Conservation (phyloP, 1,140 invertebrate species). For the Bombus superbus region DNA sequence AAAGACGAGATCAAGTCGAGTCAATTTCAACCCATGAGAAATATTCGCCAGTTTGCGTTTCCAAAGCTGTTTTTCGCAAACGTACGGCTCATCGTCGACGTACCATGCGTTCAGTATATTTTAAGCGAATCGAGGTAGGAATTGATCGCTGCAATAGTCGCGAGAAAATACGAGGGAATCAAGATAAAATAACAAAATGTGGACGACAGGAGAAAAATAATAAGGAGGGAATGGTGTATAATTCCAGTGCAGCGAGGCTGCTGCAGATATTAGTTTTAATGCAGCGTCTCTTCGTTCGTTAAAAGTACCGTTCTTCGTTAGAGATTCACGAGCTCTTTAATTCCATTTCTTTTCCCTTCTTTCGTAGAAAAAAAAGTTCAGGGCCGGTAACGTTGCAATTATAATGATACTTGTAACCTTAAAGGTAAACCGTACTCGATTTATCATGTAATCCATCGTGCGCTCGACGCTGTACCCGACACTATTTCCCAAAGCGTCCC, state of each 20-base stretch:
- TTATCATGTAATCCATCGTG: conserved; percentile 12
- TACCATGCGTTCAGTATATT: background rate
- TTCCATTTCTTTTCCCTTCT: background rate
- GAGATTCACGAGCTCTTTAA: conserved; percentile 29
- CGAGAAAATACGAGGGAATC: background rate
- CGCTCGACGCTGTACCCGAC: background rate
- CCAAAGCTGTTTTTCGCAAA: background rate
- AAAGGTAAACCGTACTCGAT: conserved; percentile 13
- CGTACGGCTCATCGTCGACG: background rate
- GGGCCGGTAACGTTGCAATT: background rate
- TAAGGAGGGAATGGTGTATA: background rate
- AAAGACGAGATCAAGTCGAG: no score
- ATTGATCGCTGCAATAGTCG: background rate
- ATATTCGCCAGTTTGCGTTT: background rate
- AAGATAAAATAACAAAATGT: background rate
- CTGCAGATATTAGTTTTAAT: conserved; percentile 49
- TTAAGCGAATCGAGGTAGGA: background rate
- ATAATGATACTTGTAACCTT: conserved; percentile 12
- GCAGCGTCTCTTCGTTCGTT: conserved; percentile 23
- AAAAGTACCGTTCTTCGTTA: conserved; percentile 28
- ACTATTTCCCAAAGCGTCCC: conserved; percentile 16
- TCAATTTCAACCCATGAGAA: background rate
- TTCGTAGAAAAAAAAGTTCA: background rate
- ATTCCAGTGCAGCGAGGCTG: conserved; percentile 8
- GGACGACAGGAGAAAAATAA: conserved; percentile 4